phyloP scores from a whole-genome alignment of 2,113 vertebrate genomes.

The Hyperoodon ampullatus region DNA sequence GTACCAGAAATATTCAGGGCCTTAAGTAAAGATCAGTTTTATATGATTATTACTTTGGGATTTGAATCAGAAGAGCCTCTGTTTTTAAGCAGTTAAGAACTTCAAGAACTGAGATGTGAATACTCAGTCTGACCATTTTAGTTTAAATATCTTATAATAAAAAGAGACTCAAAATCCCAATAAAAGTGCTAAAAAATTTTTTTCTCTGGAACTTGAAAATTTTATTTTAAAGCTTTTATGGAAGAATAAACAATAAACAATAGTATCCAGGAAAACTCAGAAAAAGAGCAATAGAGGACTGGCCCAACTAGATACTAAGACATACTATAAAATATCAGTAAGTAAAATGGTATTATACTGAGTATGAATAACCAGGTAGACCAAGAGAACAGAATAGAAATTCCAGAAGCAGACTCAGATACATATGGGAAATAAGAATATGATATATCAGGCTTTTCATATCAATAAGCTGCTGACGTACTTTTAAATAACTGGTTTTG shows the following conservation, averaged over 20 bases:
- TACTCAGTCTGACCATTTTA: neutral
- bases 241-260: slow-evolving; percentile 37
- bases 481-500: slow-evolving; percentile 19
- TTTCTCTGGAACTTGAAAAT: neutral
- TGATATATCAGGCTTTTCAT: neutral
- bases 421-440: neutral
- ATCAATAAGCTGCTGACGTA: neutral
- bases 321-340: neutral
- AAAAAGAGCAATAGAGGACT: neutral
- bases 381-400: neutral
- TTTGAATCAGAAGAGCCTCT: slow-evolving; percentile 41
- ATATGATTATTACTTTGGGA: slow-evolving; percentile 35
- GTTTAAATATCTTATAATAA: slow-evolving; percentile 29
- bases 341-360: neutral
- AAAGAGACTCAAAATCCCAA: neutral
- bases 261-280: neutral
- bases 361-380: neutral
- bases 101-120: slow-evolving; percentile 14
- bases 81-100: slow-evolving; percentile 41
- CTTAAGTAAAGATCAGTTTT: slow-evolving; percentile 8
- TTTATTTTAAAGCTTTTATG: slow-evolving; percentile 7
- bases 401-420: slow-evolving; percentile 3
- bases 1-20: neutral
- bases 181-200: neutral
- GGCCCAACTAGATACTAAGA: neutral